A percentile compares a stretch with the other conserved stretches of the same genome.
These are phyloP conservation scores for Prionailurus bengalensis DNA, from an alignment of 2,113 vertebrate genomes.

Conservation along the genomic window DNA sequence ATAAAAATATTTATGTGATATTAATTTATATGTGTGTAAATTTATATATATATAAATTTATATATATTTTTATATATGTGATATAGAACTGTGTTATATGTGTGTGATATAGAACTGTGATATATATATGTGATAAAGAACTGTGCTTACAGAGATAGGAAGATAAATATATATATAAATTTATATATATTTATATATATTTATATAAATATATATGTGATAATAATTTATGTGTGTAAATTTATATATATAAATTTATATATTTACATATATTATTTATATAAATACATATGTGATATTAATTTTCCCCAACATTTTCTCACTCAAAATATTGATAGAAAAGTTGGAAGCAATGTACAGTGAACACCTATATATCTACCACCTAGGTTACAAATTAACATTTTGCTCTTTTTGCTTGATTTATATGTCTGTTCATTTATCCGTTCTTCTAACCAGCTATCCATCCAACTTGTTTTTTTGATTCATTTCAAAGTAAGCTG, in stretches of 20 bases:
- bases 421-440: neutral
- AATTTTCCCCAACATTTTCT: slow-evolving; percentile 9
- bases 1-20: too few species aligned
- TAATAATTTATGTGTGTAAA: too few species aligned
- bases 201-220: too few species aligned
- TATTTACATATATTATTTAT: too few species aligned
- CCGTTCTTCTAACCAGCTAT: neutral
- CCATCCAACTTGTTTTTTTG: neutral
- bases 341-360: neutral
- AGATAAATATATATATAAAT: too few species aligned
- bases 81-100: too few species aligned
- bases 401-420: neutral
- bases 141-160: too few species aligned
- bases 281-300: neutral
- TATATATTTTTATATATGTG: too few species aligned
- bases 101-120: neutral
- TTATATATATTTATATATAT: too few species aligned
- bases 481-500: neutral
- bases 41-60: too few species aligned
- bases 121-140: neutral
- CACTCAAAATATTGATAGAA: neutral
- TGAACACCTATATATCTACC: neutral
- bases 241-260: too few species aligned
- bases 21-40: too few species aligned
- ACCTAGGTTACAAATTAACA: neutral